Evolutionary conservation across 2,797 vertebrate species (phyloP).

Genomic region (Enteromius unitaeniatus): DNA sequence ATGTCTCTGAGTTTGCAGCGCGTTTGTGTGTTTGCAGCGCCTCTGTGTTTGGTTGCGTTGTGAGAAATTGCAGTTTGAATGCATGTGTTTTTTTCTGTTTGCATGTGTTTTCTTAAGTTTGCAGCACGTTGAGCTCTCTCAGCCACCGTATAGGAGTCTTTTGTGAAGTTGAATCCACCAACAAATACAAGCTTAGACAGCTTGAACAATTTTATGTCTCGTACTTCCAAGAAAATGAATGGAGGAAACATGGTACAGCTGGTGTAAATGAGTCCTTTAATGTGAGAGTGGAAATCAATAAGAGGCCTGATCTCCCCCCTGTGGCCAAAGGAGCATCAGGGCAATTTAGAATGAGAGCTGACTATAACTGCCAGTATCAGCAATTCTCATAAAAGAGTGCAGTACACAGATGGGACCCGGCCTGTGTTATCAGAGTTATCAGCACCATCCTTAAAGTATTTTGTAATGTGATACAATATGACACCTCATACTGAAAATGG

Average conservation of each 20-base stretch:
- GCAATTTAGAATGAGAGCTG: conserved; percentile 46
- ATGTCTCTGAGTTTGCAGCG: too few relatives aligned
- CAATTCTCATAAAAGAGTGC: conserved; percentile 35
- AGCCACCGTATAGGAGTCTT: too few relatives aligned
- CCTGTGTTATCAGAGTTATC: conserved; percentile 23
- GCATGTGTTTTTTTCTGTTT: too few relatives aligned
- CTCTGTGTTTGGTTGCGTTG: too few relatives aligned
- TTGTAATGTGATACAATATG: conserved; percentile 6
- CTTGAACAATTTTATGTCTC: background rate
- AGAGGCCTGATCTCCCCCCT: conserved; percentile 48
- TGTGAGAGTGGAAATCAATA: conserved; percentile 58
- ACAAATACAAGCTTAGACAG: conserved; percentile 11
- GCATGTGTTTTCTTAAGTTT: too few relatives aligned
- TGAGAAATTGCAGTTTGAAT: too few relatives aligned
- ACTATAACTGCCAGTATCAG: conserved; percentile 39
- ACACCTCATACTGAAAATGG: background rate
- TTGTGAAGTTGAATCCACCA: background rate
- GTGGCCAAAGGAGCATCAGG: conserved; percentile 41
- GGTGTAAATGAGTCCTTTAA: conserved; percentile 55
- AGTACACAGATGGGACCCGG: conserved; percentile 27
- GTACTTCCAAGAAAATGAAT: conserved; percentile 22
- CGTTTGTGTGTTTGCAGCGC: too few relatives aligned
- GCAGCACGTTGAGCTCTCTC: too few relatives aligned
- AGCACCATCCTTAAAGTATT: background rate
- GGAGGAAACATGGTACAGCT: conserved; percentile 38